phyloP scores from a whole-genome alignment of 1,140 invertebrate species.

The Anadara kagoshimensis region DNA sequence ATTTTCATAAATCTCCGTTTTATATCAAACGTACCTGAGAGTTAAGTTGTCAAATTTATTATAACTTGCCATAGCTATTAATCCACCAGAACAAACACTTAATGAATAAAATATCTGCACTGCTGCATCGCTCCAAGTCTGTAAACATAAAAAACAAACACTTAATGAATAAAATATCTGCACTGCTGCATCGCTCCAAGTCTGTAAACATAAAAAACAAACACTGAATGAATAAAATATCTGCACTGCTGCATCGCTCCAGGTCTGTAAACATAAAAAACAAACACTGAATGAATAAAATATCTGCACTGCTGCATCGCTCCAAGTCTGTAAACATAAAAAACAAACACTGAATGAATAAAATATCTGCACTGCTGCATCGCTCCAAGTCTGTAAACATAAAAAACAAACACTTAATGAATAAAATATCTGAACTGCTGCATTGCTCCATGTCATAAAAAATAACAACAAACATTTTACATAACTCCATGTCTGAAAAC shows the following conservation, averaged over 20 bases:
- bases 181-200: slow-evolving; percentile 75
- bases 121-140: slow-evolving; percentile 91
- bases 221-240: slow-evolving; percentile 79
- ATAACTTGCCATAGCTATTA: slow-evolving; percentile 95
- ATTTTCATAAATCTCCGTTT: no score
- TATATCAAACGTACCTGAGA: slow-evolving; percentile 74
- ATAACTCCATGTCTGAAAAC: no score
- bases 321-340: slow-evolving; percentile 78
- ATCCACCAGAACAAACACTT: slow-evolving; percentile 91
- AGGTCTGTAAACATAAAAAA: slow-evolving; percentile 76
- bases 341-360: no score
- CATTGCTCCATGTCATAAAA: no score
- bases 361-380: not conserved
- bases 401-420: no score
- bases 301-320: not conserved
- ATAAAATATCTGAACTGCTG: no score
- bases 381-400: no score
- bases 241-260: slow-evolving; percentile 59
- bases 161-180: slow-evolving; percentile 79
- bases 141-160: not conserved
- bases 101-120: slow-evolving; percentile 95
- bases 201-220: slow-evolving; percentile 58
- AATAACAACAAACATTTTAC: no score
- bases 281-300: slow-evolving; percentile 79
- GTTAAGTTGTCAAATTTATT: slow-evolving; percentile 93